These are phyloP conservation scores for Pardosa pseudoannulata DNA, from an alignment of 2,888 invertebrate species.

Conservation along the genomic window DNA sequence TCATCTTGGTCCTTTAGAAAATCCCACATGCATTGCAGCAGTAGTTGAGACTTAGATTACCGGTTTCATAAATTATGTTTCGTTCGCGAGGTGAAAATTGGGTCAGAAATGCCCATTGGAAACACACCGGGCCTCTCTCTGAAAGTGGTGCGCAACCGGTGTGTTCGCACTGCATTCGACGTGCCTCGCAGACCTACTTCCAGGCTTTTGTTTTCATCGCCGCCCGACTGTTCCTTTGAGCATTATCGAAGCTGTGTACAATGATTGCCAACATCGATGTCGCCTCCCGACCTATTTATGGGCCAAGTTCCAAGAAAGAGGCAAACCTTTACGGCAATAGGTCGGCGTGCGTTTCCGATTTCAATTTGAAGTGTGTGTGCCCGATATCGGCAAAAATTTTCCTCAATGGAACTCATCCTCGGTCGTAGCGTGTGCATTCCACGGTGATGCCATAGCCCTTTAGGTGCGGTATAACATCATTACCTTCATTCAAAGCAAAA, in stretches of 20 bases:
- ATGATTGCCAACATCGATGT: constrained; percentile 7
- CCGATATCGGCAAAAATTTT: too few relatives aligned
- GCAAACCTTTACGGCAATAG: not conserved
- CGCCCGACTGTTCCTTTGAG: constrained; percentile 2
- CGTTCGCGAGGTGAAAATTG: not conserved
- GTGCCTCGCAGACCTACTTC: not conserved
- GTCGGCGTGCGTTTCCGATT: not conserved
- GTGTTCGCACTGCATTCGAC: not conserved
- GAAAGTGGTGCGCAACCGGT: constrained; percentile 9
- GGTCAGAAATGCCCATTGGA: not conserved
- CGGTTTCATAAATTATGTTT: not conserved
- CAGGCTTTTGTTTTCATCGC: constrained; percentile 3
- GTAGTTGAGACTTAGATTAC: too few relatives aligned
- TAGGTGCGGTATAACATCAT: too few relatives aligned
- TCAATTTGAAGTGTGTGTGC: too few relatives aligned
- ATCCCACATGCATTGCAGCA: too few relatives aligned
- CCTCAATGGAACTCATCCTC: too few relatives aligned
- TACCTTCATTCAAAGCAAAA: too few relatives aligned
- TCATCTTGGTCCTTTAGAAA: too few relatives aligned
- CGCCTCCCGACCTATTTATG: constrained; percentile 17
- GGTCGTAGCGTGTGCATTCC: too few relatives aligned
- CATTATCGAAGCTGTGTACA: not conserved
- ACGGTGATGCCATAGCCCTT: too few relatives aligned
- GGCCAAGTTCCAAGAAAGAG: not conserved
- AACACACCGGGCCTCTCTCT: not conserved